phyloP scores from a whole-genome alignment of 2,113 vertebrate genomes.

The Anolis sagrei region DNA sequence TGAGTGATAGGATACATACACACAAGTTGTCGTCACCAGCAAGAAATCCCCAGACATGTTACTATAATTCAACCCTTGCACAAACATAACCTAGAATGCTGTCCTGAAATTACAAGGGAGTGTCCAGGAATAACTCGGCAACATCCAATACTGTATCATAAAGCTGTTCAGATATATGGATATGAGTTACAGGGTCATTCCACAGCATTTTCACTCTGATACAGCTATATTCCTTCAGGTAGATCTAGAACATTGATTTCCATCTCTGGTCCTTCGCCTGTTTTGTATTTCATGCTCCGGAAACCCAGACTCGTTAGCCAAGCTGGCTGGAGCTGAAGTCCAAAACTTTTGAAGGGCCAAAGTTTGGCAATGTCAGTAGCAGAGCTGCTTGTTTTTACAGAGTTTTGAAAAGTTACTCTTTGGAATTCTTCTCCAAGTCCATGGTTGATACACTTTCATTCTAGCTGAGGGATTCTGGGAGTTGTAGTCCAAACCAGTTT shows the following conservation, averaged over 20 bases:
- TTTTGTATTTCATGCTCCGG: no score
- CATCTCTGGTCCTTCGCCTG: no score
- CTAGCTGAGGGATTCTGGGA: neutral
- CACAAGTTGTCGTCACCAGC: neutral
- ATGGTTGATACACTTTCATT: neutral
- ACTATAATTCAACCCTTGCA: neutral
- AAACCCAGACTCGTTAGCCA: no score
- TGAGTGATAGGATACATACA: neutral
- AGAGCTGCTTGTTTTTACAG: no score
- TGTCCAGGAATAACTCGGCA: neutral
- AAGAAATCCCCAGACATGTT: neutral
- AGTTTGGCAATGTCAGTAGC: no score
- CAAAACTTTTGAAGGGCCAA: no score
- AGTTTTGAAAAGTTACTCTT: no score
- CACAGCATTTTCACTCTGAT: neutral
- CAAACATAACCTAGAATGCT: neutral
- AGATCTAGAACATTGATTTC: no score
- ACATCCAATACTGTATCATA: neutral
- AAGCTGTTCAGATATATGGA: neutral
- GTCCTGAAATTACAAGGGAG: neutral
- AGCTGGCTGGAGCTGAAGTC: no score
- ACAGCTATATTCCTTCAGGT: neutral
- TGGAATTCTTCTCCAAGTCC: no score
- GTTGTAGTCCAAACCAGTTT: neutral
- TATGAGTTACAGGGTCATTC: neutral